Evolutionary conservation across 2,797 vertebrate genomes (phyloP).

Genomic region (Poecilia wingei): DNA sequence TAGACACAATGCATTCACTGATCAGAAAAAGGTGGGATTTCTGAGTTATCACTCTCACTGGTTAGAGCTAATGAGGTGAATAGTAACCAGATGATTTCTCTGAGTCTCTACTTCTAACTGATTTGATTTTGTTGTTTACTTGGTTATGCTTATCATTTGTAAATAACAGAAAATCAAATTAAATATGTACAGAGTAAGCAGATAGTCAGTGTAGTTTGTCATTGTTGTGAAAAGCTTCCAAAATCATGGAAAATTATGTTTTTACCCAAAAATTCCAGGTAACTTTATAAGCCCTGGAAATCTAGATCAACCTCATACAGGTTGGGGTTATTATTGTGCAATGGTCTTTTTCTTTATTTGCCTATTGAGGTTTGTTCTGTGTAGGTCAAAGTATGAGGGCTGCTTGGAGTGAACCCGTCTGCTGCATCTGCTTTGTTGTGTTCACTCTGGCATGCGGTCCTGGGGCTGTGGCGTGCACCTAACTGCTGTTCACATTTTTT

Average conservation of each 20-base stretch:
- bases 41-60: too few species aligned
- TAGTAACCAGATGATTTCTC: too few species aligned
- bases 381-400: constrained; percentile 28
- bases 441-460: constrained; percentile 47
- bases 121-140: too few species aligned
- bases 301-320: background rate
- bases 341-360: constrained; percentile 6
- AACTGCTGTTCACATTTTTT: constrained; percentile 45
- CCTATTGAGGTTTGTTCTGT: constrained; percentile 14
- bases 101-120: too few species aligned
- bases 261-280: background rate
- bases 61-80: too few species aligned
- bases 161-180: background rate
- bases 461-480: constrained; percentile 47
- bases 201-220: background rate
- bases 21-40: too few species aligned
- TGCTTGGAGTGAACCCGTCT: constrained; percentile 29
- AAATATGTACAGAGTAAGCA: background rate
- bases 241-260: background rate
- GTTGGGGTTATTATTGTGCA: background rate
- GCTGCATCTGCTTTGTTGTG: constrained; percentile 47
- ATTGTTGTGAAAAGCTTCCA: background rate
- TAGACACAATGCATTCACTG: too few species aligned
- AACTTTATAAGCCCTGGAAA: background rate
- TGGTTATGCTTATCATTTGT: background rate